Evolutionary conservation across 2,888 invertebrate genomes (phyloP).

Genomic region (Yponomeuta plumbellus): DNA sequence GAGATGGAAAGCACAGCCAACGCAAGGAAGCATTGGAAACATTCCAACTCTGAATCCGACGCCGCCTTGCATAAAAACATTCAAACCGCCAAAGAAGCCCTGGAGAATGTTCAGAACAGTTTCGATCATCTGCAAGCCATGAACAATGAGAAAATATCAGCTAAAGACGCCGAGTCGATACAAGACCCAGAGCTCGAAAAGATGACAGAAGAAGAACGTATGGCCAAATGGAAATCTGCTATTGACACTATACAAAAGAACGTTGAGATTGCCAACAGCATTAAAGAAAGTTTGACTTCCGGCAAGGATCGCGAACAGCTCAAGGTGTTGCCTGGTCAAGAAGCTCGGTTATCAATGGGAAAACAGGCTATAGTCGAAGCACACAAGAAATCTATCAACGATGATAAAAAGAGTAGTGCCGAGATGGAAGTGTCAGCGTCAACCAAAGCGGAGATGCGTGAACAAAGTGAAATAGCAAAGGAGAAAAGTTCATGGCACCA

Average conservation of each 20-base stretch:
- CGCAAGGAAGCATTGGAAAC: conserved; percentile 29
- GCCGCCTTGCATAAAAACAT: conserved; percentile 50
- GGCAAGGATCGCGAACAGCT: conserved; percentile 16
- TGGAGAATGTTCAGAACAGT: conserved; percentile 30
- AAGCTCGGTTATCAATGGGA: conserved; percentile 19
- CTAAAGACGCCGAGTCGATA: background rate
- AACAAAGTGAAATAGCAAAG: background rate
- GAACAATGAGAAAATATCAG: background rate
- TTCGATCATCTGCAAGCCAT: conserved; percentile 5
- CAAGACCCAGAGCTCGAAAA: conserved; percentile 22
- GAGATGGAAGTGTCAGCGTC: conserved; percentile 27
- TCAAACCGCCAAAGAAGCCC: conserved; percentile 49
- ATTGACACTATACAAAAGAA: conserved; percentile 48
- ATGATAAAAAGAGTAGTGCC: conserved; percentile 7
- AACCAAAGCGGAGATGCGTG: background rate
- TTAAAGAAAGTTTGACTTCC: conserved; percentile 52
- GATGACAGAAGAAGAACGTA: conserved; percentile 44
- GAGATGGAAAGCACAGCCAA: conserved; percentile 40
- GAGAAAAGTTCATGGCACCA: background rate
- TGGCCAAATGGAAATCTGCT: conserved; percentile 58
- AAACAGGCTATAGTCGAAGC: conserved; percentile 14
- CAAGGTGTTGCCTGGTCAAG: background rate
- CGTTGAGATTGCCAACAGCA: conserved; percentile 49
- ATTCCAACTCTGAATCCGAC: conserved; percentile 36
- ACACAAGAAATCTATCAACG: background rate